Evolutionary conservation across 2,888 invertebrate genomes (phyloP), one percentile per base, ranked within the genome.

Genomic region (Aleiodes testaceus): DNA sequence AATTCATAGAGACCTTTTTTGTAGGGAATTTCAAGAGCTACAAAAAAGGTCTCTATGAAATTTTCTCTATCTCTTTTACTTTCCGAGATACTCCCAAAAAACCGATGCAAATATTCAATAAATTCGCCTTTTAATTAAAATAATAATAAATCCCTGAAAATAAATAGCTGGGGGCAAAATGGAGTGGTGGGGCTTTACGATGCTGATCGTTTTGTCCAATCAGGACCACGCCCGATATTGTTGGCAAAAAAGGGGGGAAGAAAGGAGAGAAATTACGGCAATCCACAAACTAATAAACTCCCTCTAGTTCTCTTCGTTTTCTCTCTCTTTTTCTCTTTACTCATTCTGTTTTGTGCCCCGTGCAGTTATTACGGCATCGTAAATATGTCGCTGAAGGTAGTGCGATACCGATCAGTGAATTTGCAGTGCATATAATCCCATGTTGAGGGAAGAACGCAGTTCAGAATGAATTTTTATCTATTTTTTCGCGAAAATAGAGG

Each of bases 301-400:
- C 64, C 47, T 49, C 59, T 45, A 44, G 66, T 66, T 55, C 66
- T 52, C 66, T 52, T 68, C 44, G 14, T 42, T n/a, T 42, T 45
- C 50, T 50, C 26, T 49, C 22, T 64, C 49, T 66, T 65, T 9
- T 12, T 64, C 59, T 49, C 22, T 18, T n/a, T 22, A 20, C 30
- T 42, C 44, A 26, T 50, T 47, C 45, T 55, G 20, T 42, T 44
- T 42, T 55, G 47, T 50, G 49, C 36, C 69, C 66, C 52, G 69
- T 64, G 68, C 72, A 70, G 76, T 76, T 76, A 76, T 76, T 75
- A 77, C 76, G 76, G 70, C 68, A 74, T 77, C 76, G 74, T 77
- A 77, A 77, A 77, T 74, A 77, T 74, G 72, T 77, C 74, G 72
- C 66, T 72, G 75, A 59, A 59, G 42, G 53, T 68, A 70, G 36